phyloP scores from a whole-genome alignment of 30 jellyfish, hydroid and myxozoan species.

The Hydractinia echinata region DNA sequence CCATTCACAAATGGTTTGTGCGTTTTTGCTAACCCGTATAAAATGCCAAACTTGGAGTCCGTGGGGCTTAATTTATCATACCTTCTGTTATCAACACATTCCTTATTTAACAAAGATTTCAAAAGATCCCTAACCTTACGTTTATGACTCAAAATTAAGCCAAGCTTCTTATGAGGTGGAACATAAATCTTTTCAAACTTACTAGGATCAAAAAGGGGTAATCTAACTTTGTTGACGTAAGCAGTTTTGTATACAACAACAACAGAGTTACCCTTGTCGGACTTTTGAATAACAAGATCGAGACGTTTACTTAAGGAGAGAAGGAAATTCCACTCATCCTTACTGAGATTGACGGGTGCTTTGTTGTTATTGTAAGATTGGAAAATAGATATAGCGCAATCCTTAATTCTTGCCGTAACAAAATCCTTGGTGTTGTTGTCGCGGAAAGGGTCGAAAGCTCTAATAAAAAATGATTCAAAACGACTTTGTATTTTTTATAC shows the following conservation, averaged over 20 bases:
- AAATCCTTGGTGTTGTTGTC: slow-evolving; percentile 6
- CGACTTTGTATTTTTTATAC: no score
- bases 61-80: not conserved
- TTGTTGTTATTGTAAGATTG: not conserved
- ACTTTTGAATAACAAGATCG: slow-evolving; percentile 3
- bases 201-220: not conserved
- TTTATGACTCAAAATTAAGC: not conserved
- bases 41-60: slow-evolving; percentile 2
- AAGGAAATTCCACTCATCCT: slow-evolving; percentile 3
- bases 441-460: no score
- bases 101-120: not conserved
- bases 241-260: no score
- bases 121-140: slow-evolving; percentile 5
- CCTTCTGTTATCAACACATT: not conserved
- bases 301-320: slow-evolving; percentile 7
- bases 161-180: not conserved
- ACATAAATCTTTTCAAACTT: not conserved
- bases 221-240: not conserved
- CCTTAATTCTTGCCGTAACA: not conserved
- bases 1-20: not conserved
- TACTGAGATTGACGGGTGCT: slow-evolving; percentile 6
- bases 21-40: not conserved
- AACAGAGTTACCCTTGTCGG: no score
- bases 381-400: not conserved
- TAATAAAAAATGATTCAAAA: no score